Conservation (phyloP, 2,797 vertebrate species). For the Micromesistius poutassou region DNA sequence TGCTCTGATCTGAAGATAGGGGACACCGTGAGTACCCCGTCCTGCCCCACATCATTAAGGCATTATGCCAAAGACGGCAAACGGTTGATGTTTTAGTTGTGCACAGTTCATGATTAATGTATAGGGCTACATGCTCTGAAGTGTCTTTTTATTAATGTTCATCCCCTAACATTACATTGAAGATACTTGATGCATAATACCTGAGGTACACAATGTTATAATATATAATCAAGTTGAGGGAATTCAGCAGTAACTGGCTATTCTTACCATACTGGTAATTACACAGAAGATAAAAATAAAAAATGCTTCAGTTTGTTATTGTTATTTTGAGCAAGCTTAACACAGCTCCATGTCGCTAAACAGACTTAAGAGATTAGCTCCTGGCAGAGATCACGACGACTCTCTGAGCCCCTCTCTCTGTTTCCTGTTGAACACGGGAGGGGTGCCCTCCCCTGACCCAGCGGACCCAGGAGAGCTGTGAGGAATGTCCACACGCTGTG, state of each 20-base stretch:
- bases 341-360: neutral
- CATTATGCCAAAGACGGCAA: neutral
- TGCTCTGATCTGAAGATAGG: slow-evolving; percentile 93
- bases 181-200: neutral
- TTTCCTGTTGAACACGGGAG: neutral
- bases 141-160: neutral
- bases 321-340: neutral
- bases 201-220: neutral
- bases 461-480: neutral
- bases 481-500: slow-evolving; percentile 2
- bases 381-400: neutral
- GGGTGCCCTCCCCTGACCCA: neutral
- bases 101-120: too few species aligned
- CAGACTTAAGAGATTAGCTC: neutral
- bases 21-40: slow-evolving; percentile 84
- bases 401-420: neutral
- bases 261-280: neutral
- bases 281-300: neutral
- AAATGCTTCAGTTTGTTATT: neutral
- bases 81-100: neutral
- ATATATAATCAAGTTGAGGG: neutral
- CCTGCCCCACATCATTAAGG: neutral
- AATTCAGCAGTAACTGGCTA: neutral
- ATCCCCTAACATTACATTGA: neutral
- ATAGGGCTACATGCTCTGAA: too few species aligned